Evolutionary conservation across 2,888 invertebrate species (phyloP).

Genomic region (Drosophila villosipedis): DNA sequence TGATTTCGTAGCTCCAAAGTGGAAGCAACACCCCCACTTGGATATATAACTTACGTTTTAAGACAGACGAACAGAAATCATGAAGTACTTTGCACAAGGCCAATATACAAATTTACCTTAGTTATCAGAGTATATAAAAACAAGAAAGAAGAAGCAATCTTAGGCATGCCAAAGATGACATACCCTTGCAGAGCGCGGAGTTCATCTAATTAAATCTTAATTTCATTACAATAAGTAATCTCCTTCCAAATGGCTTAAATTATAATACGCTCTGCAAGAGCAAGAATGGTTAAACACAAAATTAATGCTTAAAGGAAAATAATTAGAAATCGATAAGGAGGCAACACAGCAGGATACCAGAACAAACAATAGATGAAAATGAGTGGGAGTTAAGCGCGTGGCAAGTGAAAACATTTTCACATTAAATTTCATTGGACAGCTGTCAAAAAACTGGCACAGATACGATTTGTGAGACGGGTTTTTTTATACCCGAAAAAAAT

Average conservation of each 20-base stretch:
- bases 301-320: background rate
- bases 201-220: background rate
- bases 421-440: conserved; percentile 31
- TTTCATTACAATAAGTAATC: background rate
- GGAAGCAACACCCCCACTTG: background rate
- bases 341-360: background rate
- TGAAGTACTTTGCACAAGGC: background rate
- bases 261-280: background rate
- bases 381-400: background rate
- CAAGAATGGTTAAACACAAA: conserved; percentile 28
- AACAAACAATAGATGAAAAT: background rate
- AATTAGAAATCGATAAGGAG: conserved; percentile 51
- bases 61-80: background rate
- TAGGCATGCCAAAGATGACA: background rate
- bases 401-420: background rate
- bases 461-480: conserved; percentile 5
- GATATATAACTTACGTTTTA: background rate
- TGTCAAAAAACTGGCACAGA: conserved; percentile 40
- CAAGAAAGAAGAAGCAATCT: background rate
- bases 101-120: background rate
- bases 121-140: background rate
- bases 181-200: background rate
- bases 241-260: background rate
- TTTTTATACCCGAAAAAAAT: background rate
- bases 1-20: background rate